Conservation (phyloP, 2,113 vertebrate species). For the Natator depressus region DNA sequence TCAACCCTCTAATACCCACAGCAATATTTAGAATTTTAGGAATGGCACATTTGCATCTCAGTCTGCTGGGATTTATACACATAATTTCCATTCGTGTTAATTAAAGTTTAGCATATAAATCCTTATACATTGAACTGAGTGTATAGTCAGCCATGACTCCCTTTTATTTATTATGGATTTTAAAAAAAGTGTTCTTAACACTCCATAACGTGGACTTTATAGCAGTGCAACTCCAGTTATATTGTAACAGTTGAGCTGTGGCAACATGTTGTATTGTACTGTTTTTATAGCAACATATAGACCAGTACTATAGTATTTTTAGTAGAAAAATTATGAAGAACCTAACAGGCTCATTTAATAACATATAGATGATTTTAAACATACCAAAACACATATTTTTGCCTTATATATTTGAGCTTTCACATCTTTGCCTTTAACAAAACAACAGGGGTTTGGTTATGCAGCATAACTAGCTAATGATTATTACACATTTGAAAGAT, state of each 20-base stretch:
- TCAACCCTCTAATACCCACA: background rate
- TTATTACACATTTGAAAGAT: background rate
- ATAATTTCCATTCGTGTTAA: background rate
- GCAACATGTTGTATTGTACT: background rate
- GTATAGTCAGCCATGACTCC: background rate
- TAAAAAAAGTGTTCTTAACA: background rate
- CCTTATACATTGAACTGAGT: background rate
- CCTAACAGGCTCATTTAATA: background rate
- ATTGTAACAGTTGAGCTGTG: background rate
- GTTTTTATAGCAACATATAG: background rate
- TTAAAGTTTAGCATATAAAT: background rate
- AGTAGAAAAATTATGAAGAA: background rate
- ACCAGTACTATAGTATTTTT: background rate
- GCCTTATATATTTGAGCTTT: background rate
- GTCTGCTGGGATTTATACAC: background rate
- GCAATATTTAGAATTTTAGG: background rate
- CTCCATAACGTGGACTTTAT: background rate
- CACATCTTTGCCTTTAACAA: background rate
- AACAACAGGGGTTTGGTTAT: background rate
- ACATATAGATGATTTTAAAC: background rate
- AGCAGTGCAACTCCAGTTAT: background rate
- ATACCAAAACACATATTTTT: background rate
- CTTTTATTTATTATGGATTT: accelerated
- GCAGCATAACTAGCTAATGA: background rate
- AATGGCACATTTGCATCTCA: background rate